phyloP scores from a whole-genome alignment of 2,113 vertebrate genomes.

The Indri indri region DNA sequence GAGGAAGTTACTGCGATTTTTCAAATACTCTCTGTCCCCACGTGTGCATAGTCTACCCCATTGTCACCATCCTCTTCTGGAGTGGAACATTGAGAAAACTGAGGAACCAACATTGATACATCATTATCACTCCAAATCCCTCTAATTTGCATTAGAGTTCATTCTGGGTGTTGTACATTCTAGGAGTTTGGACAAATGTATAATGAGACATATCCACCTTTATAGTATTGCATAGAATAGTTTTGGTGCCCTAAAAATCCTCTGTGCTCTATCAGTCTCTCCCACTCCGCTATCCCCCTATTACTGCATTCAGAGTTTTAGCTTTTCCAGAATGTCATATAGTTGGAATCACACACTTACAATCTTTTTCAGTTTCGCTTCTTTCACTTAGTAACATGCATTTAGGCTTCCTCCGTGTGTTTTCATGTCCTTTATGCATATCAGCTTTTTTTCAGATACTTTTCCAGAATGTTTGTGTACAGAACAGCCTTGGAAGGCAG shows the following conservation, averaged over 20 bases:
- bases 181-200: neutral
- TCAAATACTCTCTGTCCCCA: neutral
- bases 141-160: neutral
- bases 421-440: neutral
- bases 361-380: neutral
- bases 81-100: neutral
- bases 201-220: too few relatives aligned
- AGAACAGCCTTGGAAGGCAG: neutral
- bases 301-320: neutral
- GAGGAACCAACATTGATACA: neutral
- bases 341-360: neutral
- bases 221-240: neutral
- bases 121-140: neutral
- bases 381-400: neutral
- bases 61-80: neutral
- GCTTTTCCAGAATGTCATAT: neutral
- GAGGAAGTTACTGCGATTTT: neutral
- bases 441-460: neutral
- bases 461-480: neutral
- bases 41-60: accelerated
- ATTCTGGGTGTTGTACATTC: neutral
- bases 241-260: neutral
- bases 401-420: neutral
- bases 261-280: neutral
- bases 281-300: too few relatives aligned